Base-by-base conservation (phyloP, 92 coral and sea anemone species). In the Pocillopora grandis region DNA sequence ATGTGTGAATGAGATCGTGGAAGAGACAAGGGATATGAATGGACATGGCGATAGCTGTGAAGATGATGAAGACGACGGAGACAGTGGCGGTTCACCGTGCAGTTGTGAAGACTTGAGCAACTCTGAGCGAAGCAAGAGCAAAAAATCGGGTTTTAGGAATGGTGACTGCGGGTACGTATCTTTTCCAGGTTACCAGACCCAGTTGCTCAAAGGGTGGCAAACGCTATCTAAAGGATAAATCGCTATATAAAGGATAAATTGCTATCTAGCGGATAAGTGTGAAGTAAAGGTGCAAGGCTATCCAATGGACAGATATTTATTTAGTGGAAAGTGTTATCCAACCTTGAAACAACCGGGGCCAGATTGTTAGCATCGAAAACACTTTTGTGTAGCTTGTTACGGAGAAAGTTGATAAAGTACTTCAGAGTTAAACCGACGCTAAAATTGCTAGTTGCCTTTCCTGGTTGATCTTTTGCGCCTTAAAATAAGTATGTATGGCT, bases 101-200 rank as follows among this genome's bases (percentile, higher is more conserved):
- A 90, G 93, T 77, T 87, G 93, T 79, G 95, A 91, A 76, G 95
- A 94, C 62, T 79, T 87, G 36, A 76, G 55, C 58, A 66, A 36
- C 21, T 84, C 77, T 76, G 88, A 91, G 77, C 80, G 88, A 58
- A 33, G 87, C 9, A 80, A 93, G 52, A 42, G 8, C 52, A 42
- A 42, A 42, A 42, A 42, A 42, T 42, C 52, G 52, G 52, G 52
- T 42, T 42, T 3, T 42, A 42, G 52, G 52, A 88, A 75, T 64
- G 93, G 98, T 9, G 92, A 88, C 75, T 94, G 98, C 72, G 92
- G 93, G 75, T 94, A 78, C 58, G 97, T 93, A 17, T 79, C 57
- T 77, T 1, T 31, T 74, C 12, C 59, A 57, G 33, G 35, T 3
- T 72, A 10, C 65, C 33, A 5, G 10, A 5, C 20, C 2, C 1